phyloP scores from a whole-genome alignment of 2,113 vertebrate species.

The Rattus rattus region DNA sequence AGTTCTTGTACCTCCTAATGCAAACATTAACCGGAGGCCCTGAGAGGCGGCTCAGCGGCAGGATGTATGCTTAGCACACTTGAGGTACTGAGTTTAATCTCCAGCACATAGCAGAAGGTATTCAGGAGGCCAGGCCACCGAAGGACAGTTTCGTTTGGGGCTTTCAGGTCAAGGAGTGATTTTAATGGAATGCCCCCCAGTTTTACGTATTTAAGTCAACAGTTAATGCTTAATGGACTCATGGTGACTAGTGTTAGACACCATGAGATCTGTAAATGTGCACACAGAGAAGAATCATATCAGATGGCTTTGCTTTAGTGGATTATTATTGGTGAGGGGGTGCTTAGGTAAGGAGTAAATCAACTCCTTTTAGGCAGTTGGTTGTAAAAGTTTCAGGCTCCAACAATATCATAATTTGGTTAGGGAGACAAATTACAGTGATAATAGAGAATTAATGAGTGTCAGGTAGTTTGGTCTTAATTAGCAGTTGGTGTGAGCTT shows the following conservation, averaged over 20 bases:
- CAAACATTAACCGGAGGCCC: background rate
- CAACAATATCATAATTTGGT: background rate
- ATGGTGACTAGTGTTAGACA: background rate
- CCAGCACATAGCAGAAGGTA: background rate
- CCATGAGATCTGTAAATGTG: background rate
- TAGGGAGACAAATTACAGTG: conserved; percentile 51
- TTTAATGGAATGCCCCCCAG: background rate
- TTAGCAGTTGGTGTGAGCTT: conserved; percentile 61
- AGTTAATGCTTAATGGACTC: background rate
- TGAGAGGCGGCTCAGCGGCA: background rate
- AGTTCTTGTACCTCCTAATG: background rate
- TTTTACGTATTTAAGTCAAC: background rate
- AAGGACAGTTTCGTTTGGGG: background rate
- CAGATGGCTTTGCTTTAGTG: background rate
- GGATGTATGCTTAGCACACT: background rate
- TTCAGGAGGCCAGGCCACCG: background rate
- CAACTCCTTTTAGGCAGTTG: background rate
- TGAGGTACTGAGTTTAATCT: background rate
- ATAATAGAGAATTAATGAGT: conserved; percentile 55
- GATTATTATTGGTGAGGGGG: background rate
- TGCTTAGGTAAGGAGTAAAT: background rate
- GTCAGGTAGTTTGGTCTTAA: conserved; percentile 63
- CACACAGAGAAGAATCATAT: background rate
- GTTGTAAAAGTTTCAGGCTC: background rate
- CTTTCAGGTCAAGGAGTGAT: background rate